These are phyloP conservation scores for Thomomys bottae DNA, from an alignment of 2,113 vertebrate species.

Conservation along the genomic window DNA sequence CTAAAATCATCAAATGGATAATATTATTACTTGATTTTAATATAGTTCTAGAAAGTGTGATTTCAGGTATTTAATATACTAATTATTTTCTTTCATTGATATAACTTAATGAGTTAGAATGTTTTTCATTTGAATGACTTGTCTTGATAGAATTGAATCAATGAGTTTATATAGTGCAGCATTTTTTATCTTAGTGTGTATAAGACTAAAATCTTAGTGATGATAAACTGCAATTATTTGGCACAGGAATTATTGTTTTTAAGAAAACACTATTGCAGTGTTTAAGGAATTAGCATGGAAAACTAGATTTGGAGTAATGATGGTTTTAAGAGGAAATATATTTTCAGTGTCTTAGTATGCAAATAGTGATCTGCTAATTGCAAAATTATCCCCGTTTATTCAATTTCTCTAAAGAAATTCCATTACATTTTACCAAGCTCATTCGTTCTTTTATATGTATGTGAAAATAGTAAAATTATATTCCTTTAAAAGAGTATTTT, in stretches of 20 bases:
- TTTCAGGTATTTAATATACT: neutral
- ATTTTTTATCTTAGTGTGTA: neutral
- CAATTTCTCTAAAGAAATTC: neutral
- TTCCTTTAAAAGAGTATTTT: conserved; percentile 16
- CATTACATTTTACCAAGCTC: neutral
- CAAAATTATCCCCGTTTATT: neutral
- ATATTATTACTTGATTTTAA: neutral
- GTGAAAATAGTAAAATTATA: neutral
- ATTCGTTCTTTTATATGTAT: neutral
- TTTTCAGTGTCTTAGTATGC: neutral
- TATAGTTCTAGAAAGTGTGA: neutral
- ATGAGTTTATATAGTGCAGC: neutral
- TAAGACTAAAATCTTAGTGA: conserved; percentile 14
- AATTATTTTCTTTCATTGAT: conserved; percentile 8
- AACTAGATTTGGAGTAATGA: neutral
- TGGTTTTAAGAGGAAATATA: neutral
- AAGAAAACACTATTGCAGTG: neutral
- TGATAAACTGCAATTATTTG: conserved; percentile 7
- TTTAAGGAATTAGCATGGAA: conserved; percentile 22
- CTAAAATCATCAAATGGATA: neutral
- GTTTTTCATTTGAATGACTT: neutral
- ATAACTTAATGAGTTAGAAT: neutral
- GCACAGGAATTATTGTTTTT: neutral
- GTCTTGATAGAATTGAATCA: neutral
- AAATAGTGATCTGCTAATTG: neutral